These are phyloP conservation scores for Microhierax caerulescens DNA, from an alignment of 2,797 vertebrate species.

Conservation along the genomic window DNA sequence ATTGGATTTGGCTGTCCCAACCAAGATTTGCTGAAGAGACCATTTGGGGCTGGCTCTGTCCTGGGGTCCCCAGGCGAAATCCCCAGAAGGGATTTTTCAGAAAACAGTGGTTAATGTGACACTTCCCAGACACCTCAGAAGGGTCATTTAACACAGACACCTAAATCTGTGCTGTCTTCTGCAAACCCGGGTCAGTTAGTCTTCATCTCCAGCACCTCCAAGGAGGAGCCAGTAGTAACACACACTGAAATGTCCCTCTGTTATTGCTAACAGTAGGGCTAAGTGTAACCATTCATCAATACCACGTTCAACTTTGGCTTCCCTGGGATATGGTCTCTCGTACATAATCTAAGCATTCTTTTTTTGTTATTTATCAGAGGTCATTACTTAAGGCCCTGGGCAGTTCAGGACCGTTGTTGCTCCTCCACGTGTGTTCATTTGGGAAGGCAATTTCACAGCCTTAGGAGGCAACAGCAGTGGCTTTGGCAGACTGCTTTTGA, in stretches of 20 bases:
- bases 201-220: not conserved
- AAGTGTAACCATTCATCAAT: not conserved
- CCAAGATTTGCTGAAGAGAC: not conserved
- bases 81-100: not conserved
- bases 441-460: not conserved
- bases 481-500: not conserved
- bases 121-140: not conserved
- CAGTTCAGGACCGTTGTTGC: not conserved
- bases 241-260: not conserved
- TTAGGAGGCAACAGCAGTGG: not conserved
- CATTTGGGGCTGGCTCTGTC: not conserved
- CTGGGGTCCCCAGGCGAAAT: not conserved
- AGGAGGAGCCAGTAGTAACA: not conserved
- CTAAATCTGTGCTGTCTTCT: not conserved
- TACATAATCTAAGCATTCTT: not conserved
- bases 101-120: not conserved
- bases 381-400: not conserved
- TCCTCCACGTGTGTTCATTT: not conserved
- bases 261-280: not conserved
- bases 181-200: not conserved
- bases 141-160: not conserved
- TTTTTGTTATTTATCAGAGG: not conserved
- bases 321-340: not conserved
- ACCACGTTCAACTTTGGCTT: not conserved
- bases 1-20: not conserved